Percentiles rank a stretch among this genome's conserved stretches.
Conservation (phyloP, 2,113 vertebrate genomes). For the Pao palembangensis region DNA sequence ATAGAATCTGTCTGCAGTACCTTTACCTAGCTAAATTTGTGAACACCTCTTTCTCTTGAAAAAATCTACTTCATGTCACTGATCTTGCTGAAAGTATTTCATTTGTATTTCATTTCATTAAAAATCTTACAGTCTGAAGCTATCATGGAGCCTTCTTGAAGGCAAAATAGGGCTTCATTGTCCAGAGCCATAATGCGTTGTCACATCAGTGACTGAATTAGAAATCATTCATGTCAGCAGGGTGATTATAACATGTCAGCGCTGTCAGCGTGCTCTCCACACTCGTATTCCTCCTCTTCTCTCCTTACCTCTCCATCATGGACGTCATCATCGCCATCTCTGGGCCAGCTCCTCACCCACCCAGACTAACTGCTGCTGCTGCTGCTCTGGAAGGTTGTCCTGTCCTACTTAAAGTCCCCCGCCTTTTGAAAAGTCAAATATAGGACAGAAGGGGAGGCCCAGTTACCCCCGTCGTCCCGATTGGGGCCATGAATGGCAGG, state of each 20-base stretch:
- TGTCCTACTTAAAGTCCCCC: constrained; percentile 68
- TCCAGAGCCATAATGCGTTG: not conserved
- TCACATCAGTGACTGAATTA: constrained; percentile 16
- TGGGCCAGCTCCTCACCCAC: constrained; percentile 51
- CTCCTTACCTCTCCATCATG: constrained; percentile 15
- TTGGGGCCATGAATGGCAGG: constrained; percentile 52
- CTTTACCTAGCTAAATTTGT: no score
- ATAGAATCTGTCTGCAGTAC: no score
- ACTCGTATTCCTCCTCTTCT: constrained; percentile 31
- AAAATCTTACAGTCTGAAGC: no score
- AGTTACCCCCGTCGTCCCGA: constrained; percentile 54
- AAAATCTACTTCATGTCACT: no score
- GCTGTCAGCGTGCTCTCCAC: constrained; percentile 28
- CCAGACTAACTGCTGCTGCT: constrained; percentile 52
- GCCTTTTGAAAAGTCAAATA: constrained; percentile 65
- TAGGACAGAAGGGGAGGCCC: constrained; percentile 67
- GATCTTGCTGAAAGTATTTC: no score
- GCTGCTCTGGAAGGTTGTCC: constrained; percentile 64
- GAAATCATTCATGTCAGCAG: constrained; percentile 14
- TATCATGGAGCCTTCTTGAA: not conserved
- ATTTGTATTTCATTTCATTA: no score
- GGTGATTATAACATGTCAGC: constrained; percentile 35
- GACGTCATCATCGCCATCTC: constrained; percentile 31
- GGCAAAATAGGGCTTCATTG: not conserved
- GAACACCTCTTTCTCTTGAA: no score